Conservation (phyloP, 2,797 vertebrate genomes). For the Macroramphosus scolopax region DNA sequence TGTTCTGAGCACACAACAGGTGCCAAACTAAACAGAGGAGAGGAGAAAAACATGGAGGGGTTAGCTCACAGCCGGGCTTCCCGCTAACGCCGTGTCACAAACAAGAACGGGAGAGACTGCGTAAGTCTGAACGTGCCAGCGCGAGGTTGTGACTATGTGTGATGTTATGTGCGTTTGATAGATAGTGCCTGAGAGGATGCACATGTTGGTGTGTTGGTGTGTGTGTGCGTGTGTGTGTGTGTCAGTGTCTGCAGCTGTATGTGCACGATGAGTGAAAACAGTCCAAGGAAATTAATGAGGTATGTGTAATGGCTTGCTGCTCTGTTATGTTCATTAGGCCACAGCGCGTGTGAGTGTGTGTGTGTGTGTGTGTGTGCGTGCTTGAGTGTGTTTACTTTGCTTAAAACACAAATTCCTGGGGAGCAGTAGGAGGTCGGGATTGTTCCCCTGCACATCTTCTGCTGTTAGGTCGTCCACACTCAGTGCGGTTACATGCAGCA, state of each 20-base stretch:
- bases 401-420: slow-evolving; percentile 62
- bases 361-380: slow-evolving; percentile 22
- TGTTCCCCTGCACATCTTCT: slow-evolving; percentile 48
- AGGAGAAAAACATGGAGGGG: slow-evolving; percentile 66
- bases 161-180: not conserved
- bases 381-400: slow-evolving; percentile 47
- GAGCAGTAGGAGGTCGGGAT: slow-evolving; percentile 61
- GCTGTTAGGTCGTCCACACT: slow-evolving; percentile 56
- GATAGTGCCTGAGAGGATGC: not conserved
- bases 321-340: slow-evolving; percentile 61
- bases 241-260: slow-evolving; percentile 47
- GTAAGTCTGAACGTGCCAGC: slow-evolving; percentile 38
- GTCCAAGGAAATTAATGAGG: slow-evolving; percentile 54
- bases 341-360: slow-evolving; percentile 6
- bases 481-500: too few species aligned
- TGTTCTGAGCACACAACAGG: slow-evolving; percentile 52
- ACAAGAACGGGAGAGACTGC: slow-evolving; percentile 59
- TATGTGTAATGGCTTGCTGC: slow-evolving; percentile 57
- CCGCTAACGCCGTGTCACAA: slow-evolving; percentile 69
- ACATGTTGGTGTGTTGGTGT: slow-evolving; percentile 17
- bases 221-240: slow-evolving; percentile 4
- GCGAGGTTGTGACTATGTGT: slow-evolving; percentile 40
- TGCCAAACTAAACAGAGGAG: slow-evolving; percentile 75
- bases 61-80: slow-evolving; percentile 69
- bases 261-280: slow-evolving; percentile 58